Evolutionary conservation across 2,888 invertebrate species (phyloP), one percentile per base, ranked within the genome.

Genomic region (Agrochola circellaris): DNA sequence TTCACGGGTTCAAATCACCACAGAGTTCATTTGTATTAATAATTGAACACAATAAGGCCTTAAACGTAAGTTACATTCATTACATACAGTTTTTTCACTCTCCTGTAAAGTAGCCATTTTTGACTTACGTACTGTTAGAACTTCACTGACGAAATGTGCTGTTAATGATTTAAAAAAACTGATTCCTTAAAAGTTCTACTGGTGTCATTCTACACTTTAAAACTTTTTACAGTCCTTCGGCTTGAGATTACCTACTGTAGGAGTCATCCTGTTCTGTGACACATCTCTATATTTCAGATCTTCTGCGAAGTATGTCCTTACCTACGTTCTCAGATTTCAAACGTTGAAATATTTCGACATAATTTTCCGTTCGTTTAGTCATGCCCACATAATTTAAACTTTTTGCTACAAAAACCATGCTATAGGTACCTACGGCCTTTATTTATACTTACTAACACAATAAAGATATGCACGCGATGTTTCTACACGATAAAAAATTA

Each of bases 391-490:
- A 82, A 85, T 68, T 75, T 75, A 73, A 58, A n/a, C 23, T 82
- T 75, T 68, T 71, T 75, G 76, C 54, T 68, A 58, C 70, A 56
- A 70, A 82, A 75, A 73, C 79, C 73, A 71, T 61, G 62, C 64
- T 68, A 1, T 62, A 23, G n/a, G n/a, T 68, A 56, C 11, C 13
- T 38, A 66, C 34, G 75, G 58, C 60, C 60, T 56, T 75, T 72
- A 77, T 77, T 85, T 75, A 60, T 73, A 68, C 62, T 73, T 69
- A 68, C 56, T 60, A 51, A 73, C 45, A 80, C 26, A 73, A 54
- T 72, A 72, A 76, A 73, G 51, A 71, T 74, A 66, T 42, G 17
- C 78, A 85, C 82, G 85, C 75, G 73, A 83, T 74, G 56, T 78
- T 72, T 71, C 34, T 62, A 62, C 51, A 72, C 38, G 64, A 54